Evolutionary conservation across 2,113 vertebrate species (phyloP).

Genomic region (Corythaixoides concolor): DNA sequence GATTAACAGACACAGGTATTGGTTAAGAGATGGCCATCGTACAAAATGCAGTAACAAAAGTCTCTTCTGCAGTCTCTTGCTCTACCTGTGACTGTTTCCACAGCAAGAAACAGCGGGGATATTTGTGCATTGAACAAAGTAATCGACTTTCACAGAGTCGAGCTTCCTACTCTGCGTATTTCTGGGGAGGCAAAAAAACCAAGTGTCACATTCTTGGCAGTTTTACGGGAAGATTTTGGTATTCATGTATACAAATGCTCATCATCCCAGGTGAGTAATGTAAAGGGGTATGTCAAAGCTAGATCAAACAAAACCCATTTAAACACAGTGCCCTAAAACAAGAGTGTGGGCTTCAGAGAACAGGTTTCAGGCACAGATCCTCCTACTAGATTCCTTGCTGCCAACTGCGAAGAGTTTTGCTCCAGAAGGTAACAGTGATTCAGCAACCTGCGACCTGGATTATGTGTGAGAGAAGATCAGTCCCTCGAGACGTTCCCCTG

Average conservation of each 20-base stretch:
- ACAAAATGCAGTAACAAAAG: background rate
- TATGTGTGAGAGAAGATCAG: background rate
- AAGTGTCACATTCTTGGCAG: background rate
- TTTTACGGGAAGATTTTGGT: background rate
- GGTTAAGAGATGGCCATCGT: background rate
- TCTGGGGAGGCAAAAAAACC: background rate
- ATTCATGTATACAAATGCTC: background rate
- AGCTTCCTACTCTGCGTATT: background rate
- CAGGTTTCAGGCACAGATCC: slow-evolving; percentile 11
- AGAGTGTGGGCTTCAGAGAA: background rate
- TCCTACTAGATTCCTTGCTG: slow-evolving; percentile 1
- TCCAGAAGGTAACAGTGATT: slow-evolving; percentile 30
- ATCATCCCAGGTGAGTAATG: background rate
- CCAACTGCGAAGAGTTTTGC: background rate
- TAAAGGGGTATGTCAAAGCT: background rate
- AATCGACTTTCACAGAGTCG: background rate
- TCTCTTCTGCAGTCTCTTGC: background rate
- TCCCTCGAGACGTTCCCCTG: background rate
- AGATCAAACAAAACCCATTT: background rate
- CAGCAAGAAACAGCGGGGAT: background rate
- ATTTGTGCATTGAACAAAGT: background rate
- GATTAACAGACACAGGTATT: background rate
- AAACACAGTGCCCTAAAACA: background rate
- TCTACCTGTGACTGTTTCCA: background rate
- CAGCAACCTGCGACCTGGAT: slow-evolving; percentile 4